A percentile compares a stretch with the other conserved stretches of the same genome.
phyloP scores from a whole-genome alignment of 2,888 invertebrate genomes.

The Gastracanthus pulcherrimus region DNA sequence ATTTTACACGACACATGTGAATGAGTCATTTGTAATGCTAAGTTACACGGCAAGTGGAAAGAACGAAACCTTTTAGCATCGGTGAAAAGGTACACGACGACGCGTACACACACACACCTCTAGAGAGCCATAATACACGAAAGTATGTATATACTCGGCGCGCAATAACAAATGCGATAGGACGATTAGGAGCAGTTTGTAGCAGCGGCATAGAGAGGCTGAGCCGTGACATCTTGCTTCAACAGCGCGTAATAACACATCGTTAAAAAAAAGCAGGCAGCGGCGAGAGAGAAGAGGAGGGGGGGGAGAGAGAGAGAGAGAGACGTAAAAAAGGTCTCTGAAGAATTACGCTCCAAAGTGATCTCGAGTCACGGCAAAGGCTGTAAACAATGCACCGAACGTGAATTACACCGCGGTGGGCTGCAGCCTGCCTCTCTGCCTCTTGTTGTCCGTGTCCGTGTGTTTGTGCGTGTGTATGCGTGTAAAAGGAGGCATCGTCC shows the following conservation, averaged over 20 bases:
- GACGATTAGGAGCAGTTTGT: conserved; percentile 23
- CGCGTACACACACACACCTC: background rate
- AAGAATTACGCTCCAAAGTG: conserved; percentile 63
- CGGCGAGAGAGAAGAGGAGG: background rate
- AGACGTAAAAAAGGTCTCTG: conserved; percentile 21
- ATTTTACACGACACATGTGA: conserved; percentile 38
- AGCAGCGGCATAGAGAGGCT: background rate
- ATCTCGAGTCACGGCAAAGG: conserved; percentile 74
- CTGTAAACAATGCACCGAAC: conserved; percentile 60
- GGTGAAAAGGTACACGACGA: background rate
- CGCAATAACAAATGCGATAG: conserved; percentile 46
- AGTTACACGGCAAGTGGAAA: conserved; percentile 27
- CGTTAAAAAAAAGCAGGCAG: conserved; percentile 20
- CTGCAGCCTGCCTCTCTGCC: background rate
- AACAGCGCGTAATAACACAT: conserved; percentile 20
- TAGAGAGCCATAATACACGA: background rate
- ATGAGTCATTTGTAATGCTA: conserved; percentile 50
- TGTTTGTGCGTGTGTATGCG: conserved; percentile 7
- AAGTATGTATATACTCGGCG: background rate
- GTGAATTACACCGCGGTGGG: conserved; percentile 31
- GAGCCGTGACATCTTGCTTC: conserved; percentile 33
- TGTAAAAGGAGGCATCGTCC: conserved; percentile 46
- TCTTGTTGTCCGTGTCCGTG: background rate
- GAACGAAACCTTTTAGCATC: conserved; percentile 32
- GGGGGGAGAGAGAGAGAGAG: background rate